These are phyloP conservation scores for Esox niger DNA, from an alignment of 2,113 vertebrate species.

Conservation along the genomic window DNA sequence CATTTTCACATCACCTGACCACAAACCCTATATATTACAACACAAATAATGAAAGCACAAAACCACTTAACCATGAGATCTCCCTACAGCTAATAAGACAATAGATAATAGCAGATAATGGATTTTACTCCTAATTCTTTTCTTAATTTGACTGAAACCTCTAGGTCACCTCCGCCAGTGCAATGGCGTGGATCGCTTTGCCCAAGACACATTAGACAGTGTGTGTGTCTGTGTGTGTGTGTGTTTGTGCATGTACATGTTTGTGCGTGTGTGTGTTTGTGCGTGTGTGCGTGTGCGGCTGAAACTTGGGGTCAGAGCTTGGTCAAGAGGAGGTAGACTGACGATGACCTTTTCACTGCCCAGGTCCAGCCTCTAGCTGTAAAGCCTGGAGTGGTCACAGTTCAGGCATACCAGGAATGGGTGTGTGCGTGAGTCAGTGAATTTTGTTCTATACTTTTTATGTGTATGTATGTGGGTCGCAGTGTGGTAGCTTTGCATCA, in stretches of 20 bases:
- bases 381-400: background rate
- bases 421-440: too few relatives aligned
- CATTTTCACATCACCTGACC: background rate
- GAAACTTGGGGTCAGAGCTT: constrained; percentile 8
- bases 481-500: constrained; percentile 1
- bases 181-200: background rate
- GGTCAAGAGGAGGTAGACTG: constrained; percentile 8
- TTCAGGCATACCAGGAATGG: background rate
- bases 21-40: background rate
- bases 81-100: background rate
- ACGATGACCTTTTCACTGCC: constrained; percentile 10
- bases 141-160: background rate
- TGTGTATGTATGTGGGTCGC: background rate
- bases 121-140: too few relatives aligned
- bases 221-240: constrained; percentile 7
- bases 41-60: too few relatives aligned
- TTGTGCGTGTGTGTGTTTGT: background rate
- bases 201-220: background rate
- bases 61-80: background rate
- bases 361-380: background rate
- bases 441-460: background rate
- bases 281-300: constrained; percentile 4
- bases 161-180: background rate
- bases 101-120: too few relatives aligned
- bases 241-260: constrained; percentile 2